Evolutionary conservation across 2,113 vertebrate genomes (phyloP), one percentile per base, ranked within the genome.

Genomic region (Orthochromis malagaraziensis): DNA sequence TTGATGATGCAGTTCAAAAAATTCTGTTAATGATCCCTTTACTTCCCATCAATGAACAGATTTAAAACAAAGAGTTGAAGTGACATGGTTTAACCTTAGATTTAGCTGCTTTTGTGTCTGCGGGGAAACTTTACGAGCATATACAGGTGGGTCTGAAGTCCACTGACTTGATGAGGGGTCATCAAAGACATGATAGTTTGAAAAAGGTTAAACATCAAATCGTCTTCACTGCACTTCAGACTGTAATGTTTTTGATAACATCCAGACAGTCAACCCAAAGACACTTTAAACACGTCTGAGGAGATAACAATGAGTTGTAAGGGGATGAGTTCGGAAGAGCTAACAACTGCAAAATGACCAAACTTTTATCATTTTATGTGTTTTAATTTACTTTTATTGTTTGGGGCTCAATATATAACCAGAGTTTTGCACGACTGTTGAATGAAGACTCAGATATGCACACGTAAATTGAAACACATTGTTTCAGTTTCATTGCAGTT

Each of bases 161-260:
- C 45, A 77, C 26, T 33, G 45, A 51, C 73, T 33, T 33, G 17
- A 51, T 77, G 26, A 77, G 17, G 45, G 29, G 26, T 77, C 63
- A 24, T 75, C 65, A n/a, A 29, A 81, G 35, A 84, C 35, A 33
- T 14, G 19, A 68, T 16, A 51, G 11, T 57, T 88, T 84, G 2
- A 29, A 70, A 6, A 3, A 33, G 38, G 17, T 84, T 73, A 84
- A 60, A 79, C 68, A 26, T 88, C 3, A 60, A 47, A 81, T 38
- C 9, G 1, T 42, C 21, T 38, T 33, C 33, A 16, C 17, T 49
- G 47, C 19, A 5, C 17, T 86, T 85, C 19, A 83, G 14, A 33
- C 17, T 80, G 21, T 21, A 55, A 87, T n/a, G 2, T 2, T 21
- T 8, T 6, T 88, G 82, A 91, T 88, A 92, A 90, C 35, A 86